phyloP scores from a whole-genome alignment of 2,113 vertebrate species.

The Cnemophilus loriae region DNA sequence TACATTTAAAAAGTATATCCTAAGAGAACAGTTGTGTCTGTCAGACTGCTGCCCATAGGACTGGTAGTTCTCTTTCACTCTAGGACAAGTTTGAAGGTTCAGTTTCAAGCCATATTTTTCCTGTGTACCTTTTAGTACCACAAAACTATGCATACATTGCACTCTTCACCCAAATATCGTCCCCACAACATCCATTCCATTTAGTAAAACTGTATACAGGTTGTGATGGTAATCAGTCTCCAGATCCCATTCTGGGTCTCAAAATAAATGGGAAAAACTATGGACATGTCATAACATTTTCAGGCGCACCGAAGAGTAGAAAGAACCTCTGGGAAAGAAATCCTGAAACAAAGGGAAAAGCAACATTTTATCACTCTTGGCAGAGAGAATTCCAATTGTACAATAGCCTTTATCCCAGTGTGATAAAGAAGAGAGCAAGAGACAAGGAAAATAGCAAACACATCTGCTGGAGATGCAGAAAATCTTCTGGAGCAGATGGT shows the following conservation, averaged over 20 bases:
- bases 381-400: not conserved
- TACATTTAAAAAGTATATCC: not conserved
- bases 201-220: not conserved
- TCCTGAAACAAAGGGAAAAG: not conserved
- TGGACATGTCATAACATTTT: not conserved
- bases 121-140: not conserved
- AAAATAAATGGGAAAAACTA: not conserved
- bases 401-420: not conserved
- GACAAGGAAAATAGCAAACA: not conserved
- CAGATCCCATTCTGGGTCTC: not conserved
- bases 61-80: not conserved
- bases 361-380: not conserved
- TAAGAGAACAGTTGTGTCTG: not conserved
- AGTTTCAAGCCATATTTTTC: not conserved
- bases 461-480: not conserved
- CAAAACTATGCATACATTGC: not conserved
- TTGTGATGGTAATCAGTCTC: not conserved
- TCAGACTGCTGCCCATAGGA: not conserved
- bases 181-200: not conserved
- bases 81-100: not conserved
- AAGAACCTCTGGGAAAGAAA: not conserved
- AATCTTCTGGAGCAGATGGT: not conserved
- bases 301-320: not conserved
- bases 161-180: not conserved
- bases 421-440: slow-evolving; percentile 11